phyloP scores from a whole-genome alignment of 2,113 vertebrate genomes.

The Oceanites oceanicus region DNA sequence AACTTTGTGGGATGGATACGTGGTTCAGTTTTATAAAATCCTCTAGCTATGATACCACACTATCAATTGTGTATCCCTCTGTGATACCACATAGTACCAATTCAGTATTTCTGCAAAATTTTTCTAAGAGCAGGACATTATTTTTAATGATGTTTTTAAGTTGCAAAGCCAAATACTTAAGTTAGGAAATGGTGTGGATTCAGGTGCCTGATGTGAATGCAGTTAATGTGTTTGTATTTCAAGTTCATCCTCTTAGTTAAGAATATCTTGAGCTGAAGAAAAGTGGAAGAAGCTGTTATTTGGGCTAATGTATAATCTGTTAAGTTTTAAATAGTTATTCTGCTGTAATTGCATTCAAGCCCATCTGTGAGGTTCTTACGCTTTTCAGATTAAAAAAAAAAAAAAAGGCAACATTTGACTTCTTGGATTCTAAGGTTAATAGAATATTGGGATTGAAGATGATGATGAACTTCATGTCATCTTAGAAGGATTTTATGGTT shows the following conservation, averaged over 20 bases:
- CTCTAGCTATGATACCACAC: neutral
- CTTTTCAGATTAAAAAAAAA: neutral
- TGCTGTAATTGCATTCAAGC: neutral
- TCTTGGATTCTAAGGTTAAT: neutral
- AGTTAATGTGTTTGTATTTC: neutral
- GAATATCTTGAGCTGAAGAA: neutral
- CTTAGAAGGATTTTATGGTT: neutral
- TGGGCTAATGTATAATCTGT: neutral
- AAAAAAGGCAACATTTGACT: neutral
- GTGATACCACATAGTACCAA: accelerated
- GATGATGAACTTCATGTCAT: neutral
- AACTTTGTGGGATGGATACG: neutral
- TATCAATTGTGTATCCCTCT: neutral
- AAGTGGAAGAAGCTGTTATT: neutral
- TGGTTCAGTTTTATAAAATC: neutral
- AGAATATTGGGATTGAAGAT: neutral
- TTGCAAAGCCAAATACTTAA: neutral
- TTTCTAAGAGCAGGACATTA: neutral
- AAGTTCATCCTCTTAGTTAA: neutral
- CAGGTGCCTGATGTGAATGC: neutral
- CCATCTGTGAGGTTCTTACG: neutral
- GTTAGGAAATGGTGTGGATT: neutral
- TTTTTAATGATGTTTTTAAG: neutral
- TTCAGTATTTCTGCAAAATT: neutral
- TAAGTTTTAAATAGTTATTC: neutral